phyloP scores from a whole-genome alignment of 1,140 invertebrate species.

The Helicoverpa zea region DNA sequence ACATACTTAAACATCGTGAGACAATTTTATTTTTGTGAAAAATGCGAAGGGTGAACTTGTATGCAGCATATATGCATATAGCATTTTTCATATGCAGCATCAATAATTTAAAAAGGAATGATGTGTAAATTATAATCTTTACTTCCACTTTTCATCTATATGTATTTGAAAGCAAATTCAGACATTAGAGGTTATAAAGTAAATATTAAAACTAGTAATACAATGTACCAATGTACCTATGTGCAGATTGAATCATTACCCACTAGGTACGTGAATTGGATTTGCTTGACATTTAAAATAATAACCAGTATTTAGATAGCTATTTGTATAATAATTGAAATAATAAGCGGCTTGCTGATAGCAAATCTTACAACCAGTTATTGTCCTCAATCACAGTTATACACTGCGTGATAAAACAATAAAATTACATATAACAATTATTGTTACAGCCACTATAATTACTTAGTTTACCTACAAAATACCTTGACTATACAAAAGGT shows the following conservation, averaged over 20 bases:
- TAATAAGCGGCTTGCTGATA: not conserved
- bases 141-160: too few relatives aligned
- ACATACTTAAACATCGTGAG: too few relatives aligned
- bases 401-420: not conserved
- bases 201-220: not conserved
- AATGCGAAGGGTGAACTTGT: too few relatives aligned
- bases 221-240: too few relatives aligned
- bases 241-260: not conserved
- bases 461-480: not conserved
- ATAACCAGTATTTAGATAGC: not conserved
- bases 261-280: not conserved
- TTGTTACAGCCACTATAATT: not conserved
- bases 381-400: not conserved
- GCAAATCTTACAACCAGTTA: not conserved
- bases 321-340: constrained; percentile 6
- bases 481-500: too few relatives aligned
- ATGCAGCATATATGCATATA: too few relatives aligned
- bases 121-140: too few relatives aligned
- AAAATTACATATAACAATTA: not conserved
- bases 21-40: too few relatives aligned
- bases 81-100: too few relatives aligned
- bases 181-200: not conserved
- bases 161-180: too few relatives aligned
- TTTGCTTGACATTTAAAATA: constrained; percentile 4
- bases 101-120: too few relatives aligned